Evolutionary conservation across 2,888 invertebrate genomes (phyloP), one percentile per base, ranked within the genome.

Genomic region (Sylvicola cinctus): DNA sequence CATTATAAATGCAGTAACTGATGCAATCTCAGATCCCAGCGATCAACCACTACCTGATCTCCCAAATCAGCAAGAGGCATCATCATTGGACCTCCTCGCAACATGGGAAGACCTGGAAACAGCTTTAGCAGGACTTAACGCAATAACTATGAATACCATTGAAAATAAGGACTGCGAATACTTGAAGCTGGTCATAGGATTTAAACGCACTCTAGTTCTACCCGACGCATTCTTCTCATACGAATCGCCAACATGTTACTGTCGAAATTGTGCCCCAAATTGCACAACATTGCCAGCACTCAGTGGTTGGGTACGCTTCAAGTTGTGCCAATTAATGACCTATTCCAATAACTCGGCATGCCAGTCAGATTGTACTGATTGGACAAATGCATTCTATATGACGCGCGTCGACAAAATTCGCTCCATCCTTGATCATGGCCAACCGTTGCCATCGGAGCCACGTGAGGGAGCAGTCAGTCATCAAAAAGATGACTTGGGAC

Each of bases 361-460:
- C 10, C n/a, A 27, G 11, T 12, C 32, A 6, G 29, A 34, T 14
- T 8, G n/a, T 4, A 40, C 42, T 3, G 56, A 56, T 35, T 58
- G 56, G 56, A 39, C 53, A 36, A 54, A 54, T 1, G 47, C 57
- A 3, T 58, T 53, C 40, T 56, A 56, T 38, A 49, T 54, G 43
- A 58, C 56, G 4, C 44, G 57, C 2, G 57, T 56, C 15, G 58
- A 58, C 39, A 58, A 58, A 41, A 58, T 58, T 32, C 50, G 58
- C 3, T 54, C 56, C 2, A 57, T 58, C 26, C 44, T 58, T 17
- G 58, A 58, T 44, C 51, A 55, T 12, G 58, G 58, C 0, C 58
- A 58, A 38, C 57, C 57, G 3, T 35, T 57, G 14, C 55, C 58
- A 2, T 46, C 29, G 33, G 36, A 36, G 20, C 31, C 33, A 26